Evolutionary conservation across 2,797 vertebrate genomes (phyloP), one percentile per base, ranked within the genome.

Genomic region (Platalea minor): DNA sequence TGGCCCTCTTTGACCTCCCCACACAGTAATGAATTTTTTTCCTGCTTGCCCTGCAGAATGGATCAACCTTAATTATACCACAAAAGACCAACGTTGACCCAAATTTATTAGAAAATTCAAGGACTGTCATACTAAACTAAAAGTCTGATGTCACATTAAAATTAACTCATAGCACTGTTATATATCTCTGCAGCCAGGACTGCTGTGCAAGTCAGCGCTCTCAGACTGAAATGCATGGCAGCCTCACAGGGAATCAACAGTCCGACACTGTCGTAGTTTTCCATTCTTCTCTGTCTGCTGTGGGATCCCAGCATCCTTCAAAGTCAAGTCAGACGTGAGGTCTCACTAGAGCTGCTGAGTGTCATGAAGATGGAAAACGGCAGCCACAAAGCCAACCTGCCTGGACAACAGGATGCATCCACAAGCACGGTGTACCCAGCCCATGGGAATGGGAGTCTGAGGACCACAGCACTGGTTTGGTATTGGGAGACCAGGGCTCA

Each of bases 41-140:
- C 53, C 87, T 81, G 78, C 93, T 88, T 88, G 91, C 75, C 85
- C 92, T 75, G 57, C 87, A 95, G 84, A 95, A 92, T 3, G 5
- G 69, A 91, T 86, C 83, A 93, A 63, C 73, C 73, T 79, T 91
- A 92, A 96, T 96, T 94, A 96, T 76, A 76, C 85, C 76, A 75
- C 72, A 50, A 43, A 93, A 80, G 89, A 93, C 64, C 89, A 88
- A 26, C 14, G 1, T 15, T 95, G 89, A 96, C 93, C 96, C 87
- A 95, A 73, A 93, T 95, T 95, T 95, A 95, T 96, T 89, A 92
- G 95, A 95, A 96, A 96, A 95, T 88, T 96, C 93, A 76, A 61
- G 69, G 73, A 35, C 77, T 84, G 70, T 88, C 89, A 81, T 4
- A 72, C 25, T 37, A 15, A 85, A 54, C 68, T 45, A 11, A 4